Evolutionary conservation across 2,113 vertebrate species (phyloP).

Genomic region (Sebastes schlegelii): DNA sequence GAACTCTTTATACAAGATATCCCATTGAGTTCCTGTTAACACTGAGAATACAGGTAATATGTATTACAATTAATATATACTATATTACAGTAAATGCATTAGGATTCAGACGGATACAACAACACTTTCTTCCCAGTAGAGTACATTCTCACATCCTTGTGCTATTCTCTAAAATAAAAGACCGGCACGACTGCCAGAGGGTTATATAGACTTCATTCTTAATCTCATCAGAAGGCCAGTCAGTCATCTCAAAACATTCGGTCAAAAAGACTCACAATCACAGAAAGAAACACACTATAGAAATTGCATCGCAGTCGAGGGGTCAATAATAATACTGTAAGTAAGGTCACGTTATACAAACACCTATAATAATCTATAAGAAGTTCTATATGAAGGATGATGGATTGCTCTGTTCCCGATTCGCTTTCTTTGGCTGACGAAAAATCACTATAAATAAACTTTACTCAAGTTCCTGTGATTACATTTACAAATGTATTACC

Average conservation of each 20-base stretch:
- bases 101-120: constrained; percentile 64
- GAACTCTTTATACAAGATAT: constrained; percentile 71
- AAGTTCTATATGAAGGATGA: constrained; percentile 63
- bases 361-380: constrained; percentile 62
- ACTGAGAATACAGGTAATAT: constrained; percentile 74
- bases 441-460: constrained; percentile 76
- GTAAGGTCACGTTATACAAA: constrained; percentile 68
- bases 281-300: constrained; percentile 64
- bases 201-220: constrained; percentile 57
- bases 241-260: constrained; percentile 78
- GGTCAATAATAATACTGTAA: constrained; percentile 40
- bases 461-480: constrained; percentile 52
- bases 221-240: constrained; percentile 71
- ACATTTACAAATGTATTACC: constrained; percentile 75
- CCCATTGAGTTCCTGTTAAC: constrained; percentile 64
- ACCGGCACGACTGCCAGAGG: neutral
- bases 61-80: constrained; percentile 70
- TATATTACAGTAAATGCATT: constrained; percentile 75
- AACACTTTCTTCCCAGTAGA: constrained; percentile 56
- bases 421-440: constrained; percentile 84
- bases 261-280: constrained; percentile 71
- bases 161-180: constrained; percentile 69
- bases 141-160: constrained; percentile 77
- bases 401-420: constrained; percentile 69
- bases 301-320: constrained; percentile 78